Evolutionary conservation across 2,797 vertebrate species (phyloP).

Genomic region (Pempheris klunzingeri): DNA sequence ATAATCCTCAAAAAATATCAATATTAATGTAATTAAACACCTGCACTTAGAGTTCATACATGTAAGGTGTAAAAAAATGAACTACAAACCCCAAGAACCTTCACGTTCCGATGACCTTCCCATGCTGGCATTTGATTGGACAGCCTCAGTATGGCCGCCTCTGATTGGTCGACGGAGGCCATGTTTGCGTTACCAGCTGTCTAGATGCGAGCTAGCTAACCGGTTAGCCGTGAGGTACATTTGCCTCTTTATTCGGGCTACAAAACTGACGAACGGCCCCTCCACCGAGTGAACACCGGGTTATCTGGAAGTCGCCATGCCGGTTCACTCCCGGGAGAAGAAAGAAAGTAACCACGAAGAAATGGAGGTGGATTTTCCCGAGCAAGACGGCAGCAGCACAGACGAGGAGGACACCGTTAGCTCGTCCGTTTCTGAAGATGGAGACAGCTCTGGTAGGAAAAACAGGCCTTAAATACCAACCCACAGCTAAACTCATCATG

Average conservation of each 20-base stretch:
- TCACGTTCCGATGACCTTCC: rapidly evolving
- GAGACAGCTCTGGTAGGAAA: slow-evolving; percentile 94
- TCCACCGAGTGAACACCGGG: slow-evolving; percentile 13
- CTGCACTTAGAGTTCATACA: background rate
- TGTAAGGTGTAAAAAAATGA: background rate
- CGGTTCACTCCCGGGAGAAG: slow-evolving; percentile 95
- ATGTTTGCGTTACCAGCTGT: slow-evolving; percentile 73
- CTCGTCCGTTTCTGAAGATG: slow-evolving; percentile 96
- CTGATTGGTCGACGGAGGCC: slow-evolving; percentile 71
- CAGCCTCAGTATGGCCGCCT: slow-evolving; percentile 14
- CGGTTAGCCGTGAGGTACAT: slow-evolving; percentile 68
- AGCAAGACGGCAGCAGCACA: slow-evolving; percentile 96
- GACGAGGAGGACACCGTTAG: slow-evolving; percentile 98
- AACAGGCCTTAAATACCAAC: slow-evolving; percentile 53
- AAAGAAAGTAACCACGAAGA: slow-evolving; percentile 96
- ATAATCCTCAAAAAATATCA: background rate
- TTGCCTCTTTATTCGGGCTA: slow-evolving; percentile 24
- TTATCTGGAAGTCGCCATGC: slow-evolving; percentile 81
- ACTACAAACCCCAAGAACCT: slow-evolving; percentile 69
- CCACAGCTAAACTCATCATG: background rate
- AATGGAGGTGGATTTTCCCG: slow-evolving; percentile 97
- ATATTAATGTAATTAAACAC: too few relatives aligned
- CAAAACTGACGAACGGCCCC: background rate
- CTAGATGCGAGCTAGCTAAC: slow-evolving; percentile 67
- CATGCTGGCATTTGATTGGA: slow-evolving; percentile 58